Base-by-base conservation (phyloP, 2,113 vertebrate species). In the Grus americana region DNA sequence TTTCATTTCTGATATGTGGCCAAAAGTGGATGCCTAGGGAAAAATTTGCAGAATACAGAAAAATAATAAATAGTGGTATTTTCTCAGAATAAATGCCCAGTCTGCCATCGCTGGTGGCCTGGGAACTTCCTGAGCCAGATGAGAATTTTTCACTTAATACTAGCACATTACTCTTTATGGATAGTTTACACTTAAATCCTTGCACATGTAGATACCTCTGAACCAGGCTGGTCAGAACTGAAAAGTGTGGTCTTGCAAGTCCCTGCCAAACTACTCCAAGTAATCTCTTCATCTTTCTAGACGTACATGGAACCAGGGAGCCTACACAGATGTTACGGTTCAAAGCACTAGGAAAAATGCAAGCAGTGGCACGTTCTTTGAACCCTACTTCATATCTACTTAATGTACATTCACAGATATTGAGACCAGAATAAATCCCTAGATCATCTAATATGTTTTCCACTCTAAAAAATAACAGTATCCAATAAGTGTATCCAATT, bases 341-440 rank as follows among this genome's bases (percentile, higher is more conserved):
- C 88, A 95, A 89, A 95, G 86, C 89, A 74, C 58, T 34, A 74
- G 26, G 40, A 63, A 80, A 91, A 92, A 92, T 9, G 40, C 65
- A 86, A 63, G 86, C 76, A 87, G n/a, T 87, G 63, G 29, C 83
- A 86, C 0, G 5, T 89, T 87, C 68, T 95, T 91, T 89, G 83
- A 89, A 75, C 68, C 34, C 38, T 57, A 47, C 47, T 26, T 79
- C 80, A 14, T 59, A 86, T 63, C 50, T 80, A 4, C 42, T 47
- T 65, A 63, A 86, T 1, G 2, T 32, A 55, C 68, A 59, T 44
- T 71, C 34, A 32, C 23, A 91, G 79, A 52, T 75, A 92, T 0
- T 23, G 47, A 87, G 57, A 36, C 29, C 47, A 92, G 55, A 93
- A 95, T 19, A 11, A 78, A 92, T 59, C 42, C 12, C 1, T 79